Percentiles rank a stretch among this genome's conserved stretches.
phyloP scores from a whole-genome alignment of 1,140 invertebrate genomes.

The Drosophila sp. region DNA sequence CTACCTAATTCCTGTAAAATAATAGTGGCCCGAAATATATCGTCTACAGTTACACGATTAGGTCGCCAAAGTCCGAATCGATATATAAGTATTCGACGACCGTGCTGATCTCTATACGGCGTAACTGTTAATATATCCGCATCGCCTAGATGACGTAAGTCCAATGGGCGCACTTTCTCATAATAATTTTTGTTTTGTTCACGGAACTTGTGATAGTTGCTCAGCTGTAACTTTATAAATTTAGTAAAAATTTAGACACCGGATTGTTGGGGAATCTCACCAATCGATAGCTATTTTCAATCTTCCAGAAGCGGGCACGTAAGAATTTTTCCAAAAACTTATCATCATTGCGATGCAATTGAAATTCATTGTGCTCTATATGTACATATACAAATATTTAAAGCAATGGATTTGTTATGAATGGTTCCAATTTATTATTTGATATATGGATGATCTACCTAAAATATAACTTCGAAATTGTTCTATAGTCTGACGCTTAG shows the following conservation, averaged over 20 bases:
- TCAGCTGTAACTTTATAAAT: conserved; percentile 85
- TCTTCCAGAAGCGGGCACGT: conserved; percentile 91
- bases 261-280: conserved; percentile 82
- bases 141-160: conserved; percentile 88
- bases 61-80: conserved; percentile 88
- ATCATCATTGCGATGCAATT: conserved; percentile 91
- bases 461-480: conserved; percentile 90
- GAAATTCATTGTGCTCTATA: conserved; percentile 88
- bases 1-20: conserved; percentile 89
- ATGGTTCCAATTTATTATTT: background rate
- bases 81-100: conserved; percentile 75
- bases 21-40: conserved; percentile 89
- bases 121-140: conserved; percentile 88
- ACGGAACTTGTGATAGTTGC: conserved; percentile 90
- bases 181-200: conserved; percentile 89
- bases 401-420: background rate
- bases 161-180: conserved; percentile 86
- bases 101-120: conserved; percentile 89
- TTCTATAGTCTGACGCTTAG: conserved; percentile 83
- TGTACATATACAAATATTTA: conserved; percentile 10
- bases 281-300: conserved; percentile 91
- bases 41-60: conserved; percentile 86
- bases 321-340: conserved; percentile 92
- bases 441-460: conserved; percentile 84
- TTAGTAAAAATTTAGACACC: background rate